These are phyloP conservation scores for Brachystomella parvula DNA, from an alignment of 1,140 invertebrate species.

Conservation along the genomic window DNA sequence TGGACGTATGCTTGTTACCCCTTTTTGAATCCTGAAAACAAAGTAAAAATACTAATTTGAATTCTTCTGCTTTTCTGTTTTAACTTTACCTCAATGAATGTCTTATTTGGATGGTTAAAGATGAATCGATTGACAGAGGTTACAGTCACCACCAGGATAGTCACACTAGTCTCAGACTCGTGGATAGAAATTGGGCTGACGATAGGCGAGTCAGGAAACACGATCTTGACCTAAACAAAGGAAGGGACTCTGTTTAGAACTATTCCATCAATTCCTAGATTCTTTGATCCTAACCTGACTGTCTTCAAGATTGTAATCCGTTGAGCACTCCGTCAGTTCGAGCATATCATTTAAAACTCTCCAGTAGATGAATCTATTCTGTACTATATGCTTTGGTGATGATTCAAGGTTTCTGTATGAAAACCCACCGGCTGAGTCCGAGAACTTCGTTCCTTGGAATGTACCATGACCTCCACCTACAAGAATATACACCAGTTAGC, in stretches of 20 bases:
- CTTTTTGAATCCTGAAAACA: conserved; percentile 24
- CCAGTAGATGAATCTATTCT: conserved; percentile 36
- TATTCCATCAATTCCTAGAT: neutral
- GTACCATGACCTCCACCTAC: conserved; percentile 35
- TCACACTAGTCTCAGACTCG: conserved; percentile 26
- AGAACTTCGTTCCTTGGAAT: conserved; percentile 38
- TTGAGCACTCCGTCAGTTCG: conserved; percentile 32
- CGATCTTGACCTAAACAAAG: conserved; percentile 23
- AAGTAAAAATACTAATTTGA: too few relatives aligned
- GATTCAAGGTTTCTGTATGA: conserved; percentile 24
- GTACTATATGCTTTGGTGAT: conserved; percentile 20
- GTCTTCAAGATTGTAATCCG: conserved; percentile 34
- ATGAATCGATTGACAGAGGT: conserved; percentile 32
- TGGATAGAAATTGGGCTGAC: conserved; percentile 36
- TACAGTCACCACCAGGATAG: conserved; percentile 33
- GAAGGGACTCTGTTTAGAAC: neutral
- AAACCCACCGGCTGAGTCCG: conserved; percentile 35
- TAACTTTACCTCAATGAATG: conserved; percentile 21
- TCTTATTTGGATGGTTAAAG: conserved; percentile 30
- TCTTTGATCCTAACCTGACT: conserved; percentile 23
- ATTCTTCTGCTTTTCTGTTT: too few relatives aligned
- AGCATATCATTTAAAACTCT: conserved; percentile 33
- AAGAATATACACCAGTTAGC: conserved; percentile 3
- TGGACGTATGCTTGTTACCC: conserved; percentile 27
- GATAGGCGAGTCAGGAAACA: conserved; percentile 36